Evolutionary conservation across 2,888 invertebrate species (phyloP), one percentile per base, ranked within the genome.

Genomic region (Nudaria mundana): DNA sequence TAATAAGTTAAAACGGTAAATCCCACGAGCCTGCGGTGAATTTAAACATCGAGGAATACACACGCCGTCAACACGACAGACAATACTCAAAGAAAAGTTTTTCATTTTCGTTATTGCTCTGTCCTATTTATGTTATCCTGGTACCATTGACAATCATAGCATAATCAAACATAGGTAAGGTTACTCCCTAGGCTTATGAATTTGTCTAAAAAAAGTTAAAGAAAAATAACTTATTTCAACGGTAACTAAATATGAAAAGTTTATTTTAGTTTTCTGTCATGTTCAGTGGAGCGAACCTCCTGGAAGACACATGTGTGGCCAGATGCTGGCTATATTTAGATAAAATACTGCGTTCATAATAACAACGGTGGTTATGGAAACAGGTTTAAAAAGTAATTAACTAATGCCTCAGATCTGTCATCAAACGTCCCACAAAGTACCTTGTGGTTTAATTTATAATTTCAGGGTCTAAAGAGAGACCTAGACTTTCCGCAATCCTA

Each of bases 301-400:
- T 30, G 32, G 14, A 38, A 38, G 33, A 26, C 34, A 37, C 40
- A 33, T 40, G 46, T 35, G 26, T 12, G 20, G 14, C 47, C 58
- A 54, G 26, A 55, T 52, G 58, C 43, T 13, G 3, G 13, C 37
- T 43, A 47, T 51, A 23, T 40, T 46, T 47, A 44, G 43, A 40
- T 34, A 37, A 34, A 40, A 47, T 40, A 36, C 18, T 7, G 20
- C 18, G 41, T 38, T 35, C 35, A 44, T 36, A 30, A 40, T 31
- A 40, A 35, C 30, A 20, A n/a, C 10, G 13, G 13, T 24, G 26
- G 34, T 20, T 29, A 44, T 10, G 10, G 20, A 4, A 25, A 16
- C 32, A 11, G 22, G 28, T 39, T 18, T 12, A 13, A 11, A 8
- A 3, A 23, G 15, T 23, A 23, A 14, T 30, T 37, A 26, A 28